Evolutionary conservation across 2,113 vertebrate species (phyloP).

Genomic region (Leptosomus discolor): DNA sequence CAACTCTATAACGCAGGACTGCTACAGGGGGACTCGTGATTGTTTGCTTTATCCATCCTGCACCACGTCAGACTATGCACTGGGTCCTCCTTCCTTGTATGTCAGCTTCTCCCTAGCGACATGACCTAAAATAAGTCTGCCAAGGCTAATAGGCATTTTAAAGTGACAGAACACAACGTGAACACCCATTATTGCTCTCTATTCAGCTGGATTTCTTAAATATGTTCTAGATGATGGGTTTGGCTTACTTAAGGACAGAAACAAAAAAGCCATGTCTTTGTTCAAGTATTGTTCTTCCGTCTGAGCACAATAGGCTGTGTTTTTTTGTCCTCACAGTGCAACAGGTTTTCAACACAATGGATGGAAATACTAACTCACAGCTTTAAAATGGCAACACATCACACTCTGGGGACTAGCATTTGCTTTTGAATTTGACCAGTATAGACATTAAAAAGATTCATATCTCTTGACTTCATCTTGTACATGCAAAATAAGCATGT

Average conservation of each 20-base stretch:
- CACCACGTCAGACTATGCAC: fast-evolving
- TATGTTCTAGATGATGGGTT: not conserved
- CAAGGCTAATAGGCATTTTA: not conserved
- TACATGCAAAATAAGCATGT: not conserved
- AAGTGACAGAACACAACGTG: not conserved
- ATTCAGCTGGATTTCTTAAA: not conserved
- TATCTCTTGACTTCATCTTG: not conserved
- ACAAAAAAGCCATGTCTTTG: not conserved
- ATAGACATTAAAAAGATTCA: not conserved
- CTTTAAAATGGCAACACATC: not conserved
- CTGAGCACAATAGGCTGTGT: not conserved
- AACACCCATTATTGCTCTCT: not conserved
- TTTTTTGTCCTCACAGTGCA: not conserved
- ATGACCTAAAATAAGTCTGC: not conserved
- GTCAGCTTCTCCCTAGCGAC: not conserved
- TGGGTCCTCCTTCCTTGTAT: not conserved
- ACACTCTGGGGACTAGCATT: not conserved
- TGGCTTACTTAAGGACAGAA: not conserved
- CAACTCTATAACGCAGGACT: not conserved
- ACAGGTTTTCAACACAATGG: not conserved
- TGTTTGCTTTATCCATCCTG: not conserved
- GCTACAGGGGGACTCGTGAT: not conserved
- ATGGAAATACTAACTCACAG: not conserved
- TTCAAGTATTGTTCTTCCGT: slow-evolving; percentile 21
- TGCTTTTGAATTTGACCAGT: not conserved